Conservation (phyloP, 1,140 invertebrate species). For the Drosophila novamexicana region DNA sequence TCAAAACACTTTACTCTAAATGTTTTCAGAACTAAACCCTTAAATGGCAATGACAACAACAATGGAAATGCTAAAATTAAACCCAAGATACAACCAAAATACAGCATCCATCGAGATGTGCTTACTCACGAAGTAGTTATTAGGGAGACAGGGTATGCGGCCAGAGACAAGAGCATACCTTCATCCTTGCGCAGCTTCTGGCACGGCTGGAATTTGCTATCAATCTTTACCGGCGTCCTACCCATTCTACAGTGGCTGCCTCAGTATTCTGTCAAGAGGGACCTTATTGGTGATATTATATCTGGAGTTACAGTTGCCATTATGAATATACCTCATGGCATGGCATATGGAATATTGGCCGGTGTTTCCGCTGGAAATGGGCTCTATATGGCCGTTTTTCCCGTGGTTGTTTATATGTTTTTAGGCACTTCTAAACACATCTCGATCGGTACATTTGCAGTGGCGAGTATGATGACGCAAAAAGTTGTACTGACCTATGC, state of each 20-base stretch:
- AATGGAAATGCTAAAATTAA: conserved; percentile 57
- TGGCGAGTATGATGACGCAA: conserved; percentile 95
- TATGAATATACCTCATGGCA: conserved; percentile 97
- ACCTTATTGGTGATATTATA: conserved; percentile 89
- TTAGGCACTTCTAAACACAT: conserved; percentile 96
- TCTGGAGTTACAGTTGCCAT: conserved; percentile 95
- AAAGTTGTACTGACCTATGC: conserved; percentile 87
- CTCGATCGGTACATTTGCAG: conserved; percentile 96
- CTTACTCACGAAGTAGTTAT: conserved; percentile 79
- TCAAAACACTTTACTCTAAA: background rate
- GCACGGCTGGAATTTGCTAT: conserved; percentile 68
- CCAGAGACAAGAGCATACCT: conserved; percentile 80
- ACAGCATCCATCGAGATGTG: conserved; percentile 77
- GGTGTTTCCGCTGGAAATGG: conserved; percentile 95
- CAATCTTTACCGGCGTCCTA: conserved; percentile 83
- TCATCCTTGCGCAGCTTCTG: conserved; percentile 67
- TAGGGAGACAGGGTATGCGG: conserved; percentile 75
- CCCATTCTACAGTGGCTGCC: conserved; percentile 90
- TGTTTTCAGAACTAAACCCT: conserved; percentile 61
- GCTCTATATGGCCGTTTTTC: conserved; percentile 97
- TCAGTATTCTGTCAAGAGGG: conserved; percentile 88
- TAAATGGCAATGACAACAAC: conserved; percentile 59
- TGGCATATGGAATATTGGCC: conserved; percentile 93
- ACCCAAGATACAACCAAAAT: conserved; percentile 75
- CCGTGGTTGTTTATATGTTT: conserved; percentile 94